phyloP scores from a whole-genome alignment of 2,888 invertebrate genomes.

The Sinodicranocentrus sp. region DNA sequence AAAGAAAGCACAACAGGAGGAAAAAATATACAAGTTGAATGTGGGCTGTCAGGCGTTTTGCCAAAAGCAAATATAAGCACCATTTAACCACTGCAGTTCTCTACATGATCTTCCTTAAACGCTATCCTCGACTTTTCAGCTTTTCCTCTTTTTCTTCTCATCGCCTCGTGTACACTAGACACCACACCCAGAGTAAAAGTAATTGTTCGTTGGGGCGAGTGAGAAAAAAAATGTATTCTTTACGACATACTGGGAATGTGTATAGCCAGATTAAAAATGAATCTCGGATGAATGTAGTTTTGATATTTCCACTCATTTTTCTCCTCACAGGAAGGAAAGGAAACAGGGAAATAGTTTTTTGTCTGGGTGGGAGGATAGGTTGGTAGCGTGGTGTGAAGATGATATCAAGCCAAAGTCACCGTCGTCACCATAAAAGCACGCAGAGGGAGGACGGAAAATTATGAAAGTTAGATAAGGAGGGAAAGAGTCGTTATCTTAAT shows the following conservation, averaged over 20 bases:
- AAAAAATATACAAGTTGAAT: slow-evolving; percentile 7
- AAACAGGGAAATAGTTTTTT: neutral
- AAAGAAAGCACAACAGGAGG: slow-evolving; percentile 19
- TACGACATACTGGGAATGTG: slow-evolving; percentile 53
- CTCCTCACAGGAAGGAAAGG: neutral
- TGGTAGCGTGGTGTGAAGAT: slow-evolving; percentile 31
- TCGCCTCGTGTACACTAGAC: neutral
- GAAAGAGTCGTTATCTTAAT: neutral
- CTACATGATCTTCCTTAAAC: slow-evolving; percentile 7
- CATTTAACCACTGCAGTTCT: neutral
- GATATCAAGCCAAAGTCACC: slow-evolving; percentile 19
- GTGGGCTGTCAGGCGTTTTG: slow-evolving; percentile 40
- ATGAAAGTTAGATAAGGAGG: slow-evolving; percentile 13
- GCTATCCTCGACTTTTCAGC: neutral
- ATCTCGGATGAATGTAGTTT: slow-evolving; percentile 11
- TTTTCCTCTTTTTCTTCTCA: neutral
- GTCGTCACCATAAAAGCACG: neutral
- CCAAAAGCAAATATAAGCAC: slow-evolving; percentile 24
- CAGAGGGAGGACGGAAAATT: slow-evolving; percentile 7
- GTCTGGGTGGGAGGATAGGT: slow-evolving; percentile 19
- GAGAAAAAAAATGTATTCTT: slow-evolving; percentile 33
- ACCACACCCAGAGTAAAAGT: neutral
- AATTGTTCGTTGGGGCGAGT: neutral
- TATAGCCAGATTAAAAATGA: slow-evolving; percentile 59
- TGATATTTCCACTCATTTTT: slow-evolving; percentile 1